Evolutionary conservation across 2,888 invertebrate species (phyloP), one percentile per base, ranked within the genome.

Genomic region (Lumbricus terrestris): DNA sequence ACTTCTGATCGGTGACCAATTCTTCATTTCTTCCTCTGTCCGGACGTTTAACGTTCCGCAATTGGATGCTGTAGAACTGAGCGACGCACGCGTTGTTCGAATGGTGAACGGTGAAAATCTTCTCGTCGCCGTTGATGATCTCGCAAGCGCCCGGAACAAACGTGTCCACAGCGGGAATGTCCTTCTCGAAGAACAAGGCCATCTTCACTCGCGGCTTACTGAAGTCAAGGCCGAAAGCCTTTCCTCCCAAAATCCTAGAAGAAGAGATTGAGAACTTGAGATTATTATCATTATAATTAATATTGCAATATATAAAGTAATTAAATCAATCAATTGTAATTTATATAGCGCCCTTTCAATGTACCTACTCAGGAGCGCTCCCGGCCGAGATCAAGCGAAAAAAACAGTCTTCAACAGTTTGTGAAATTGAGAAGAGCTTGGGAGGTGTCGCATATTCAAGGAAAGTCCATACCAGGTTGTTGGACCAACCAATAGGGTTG

Each of bases 1-100:
- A 92, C 90, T 91, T 91, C 89, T 92, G 90, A n/a, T 91, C 91
- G 11, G 91, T 91, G 29, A 91, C 91, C 33, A 90, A 88, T 69
- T 92, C 92, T 47, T 89, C 89, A 33, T 89, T 89, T 11, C 88
- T 69, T 35, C 69, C 47, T 35, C 89, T 35, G 16, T 91, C 91
- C 1, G 89, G 89, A 15, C 91, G 89, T 40, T 91, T 90, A 23
- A 92, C 69, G 34, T 91, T 88, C 2, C 89, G 54, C 47, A 92
- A 89, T 85, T 89, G 90, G n/a, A 91, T 88, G 85, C 89, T 91
- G 69, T 88, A 88, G 33, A 92, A 91, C 37, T 91, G 91, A 35
- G 91, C 92, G 20, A 90, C 89, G 34, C 90, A 89, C 23, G 89
- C 82, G 35, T 88, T 90, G 88, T 38, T 90, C 42, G 90, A 90